These are phyloP conservation scores for Drosophila jambulina DNA, from an alignment of 1,140 invertebrate species.

Conservation along the genomic window DNA sequence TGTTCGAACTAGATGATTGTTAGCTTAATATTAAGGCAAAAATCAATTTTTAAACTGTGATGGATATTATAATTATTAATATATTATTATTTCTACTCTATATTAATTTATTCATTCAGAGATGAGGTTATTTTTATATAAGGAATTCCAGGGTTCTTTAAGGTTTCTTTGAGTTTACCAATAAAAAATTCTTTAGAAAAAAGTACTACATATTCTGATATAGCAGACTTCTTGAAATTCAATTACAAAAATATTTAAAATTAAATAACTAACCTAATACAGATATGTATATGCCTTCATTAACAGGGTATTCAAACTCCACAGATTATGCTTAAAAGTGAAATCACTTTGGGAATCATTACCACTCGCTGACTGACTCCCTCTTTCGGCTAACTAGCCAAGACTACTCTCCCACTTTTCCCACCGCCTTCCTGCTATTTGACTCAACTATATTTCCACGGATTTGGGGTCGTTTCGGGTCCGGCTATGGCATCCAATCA, in stretches of 20 bases:
- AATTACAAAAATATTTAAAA: not conserved
- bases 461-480: conserved; percentile 45
- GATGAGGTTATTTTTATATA: no score
- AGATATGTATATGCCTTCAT: not conserved
- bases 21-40: not conserved
- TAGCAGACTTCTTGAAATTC: not conserved
- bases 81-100: no score
- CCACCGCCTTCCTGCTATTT: conserved; percentile 13
- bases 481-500: conserved; percentile 45
- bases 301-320: conserved; percentile 23
- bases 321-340: conserved; percentile 62
- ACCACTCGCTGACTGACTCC: conserved; percentile 29
- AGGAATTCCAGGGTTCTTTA: no score
- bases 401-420: conserved; percentile 2
- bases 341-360: conserved; percentile 71
- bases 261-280: no score
- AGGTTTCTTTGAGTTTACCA: no score
- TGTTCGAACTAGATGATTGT: not conserved
- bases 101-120: no score
- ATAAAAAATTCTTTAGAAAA: not conserved
- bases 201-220: not conserved
- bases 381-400: conserved; percentile 29
- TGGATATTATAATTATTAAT: no score
- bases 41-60: no score
- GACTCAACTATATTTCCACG: conserved; percentile 6